Evolutionary conservation across 23 tunicate genomes (phyloP).

Genomic region (Trididemnum nubilum): DNA sequence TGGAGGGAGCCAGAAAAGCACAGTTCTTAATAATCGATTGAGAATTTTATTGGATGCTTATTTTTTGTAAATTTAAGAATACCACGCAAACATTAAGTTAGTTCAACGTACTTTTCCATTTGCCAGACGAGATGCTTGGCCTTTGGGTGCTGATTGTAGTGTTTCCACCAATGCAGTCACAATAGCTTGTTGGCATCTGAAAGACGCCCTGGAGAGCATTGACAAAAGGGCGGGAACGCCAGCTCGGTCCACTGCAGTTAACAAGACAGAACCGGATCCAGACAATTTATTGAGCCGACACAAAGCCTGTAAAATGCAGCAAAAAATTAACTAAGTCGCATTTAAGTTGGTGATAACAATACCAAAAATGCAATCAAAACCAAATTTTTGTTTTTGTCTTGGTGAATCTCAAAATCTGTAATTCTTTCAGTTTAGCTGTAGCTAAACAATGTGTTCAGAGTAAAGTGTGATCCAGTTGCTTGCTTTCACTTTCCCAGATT

Average conservation of each 20-base stretch:
- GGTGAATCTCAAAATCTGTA: no score
- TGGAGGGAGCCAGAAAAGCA: no score
- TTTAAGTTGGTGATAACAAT: no score
- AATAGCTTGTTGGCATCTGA: conserved; percentile 82
- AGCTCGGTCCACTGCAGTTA: conserved; percentile 69
- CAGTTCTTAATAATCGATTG: no score
- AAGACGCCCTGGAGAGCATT: conserved; percentile 53
- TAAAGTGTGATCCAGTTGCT: no score
- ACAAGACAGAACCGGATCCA: conserved; percentile 75
- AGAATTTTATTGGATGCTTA: no score
- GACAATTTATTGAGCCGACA: conserved; percentile 80
- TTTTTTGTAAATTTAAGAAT: no score
- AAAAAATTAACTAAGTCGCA: no score
- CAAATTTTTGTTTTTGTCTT: background rate
- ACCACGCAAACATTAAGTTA: no score
- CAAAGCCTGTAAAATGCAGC: conserved; percentile 75
- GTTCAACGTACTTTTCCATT: conserved; percentile 78
- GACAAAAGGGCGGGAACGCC: conserved; percentile 59
- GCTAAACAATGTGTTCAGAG: no score
- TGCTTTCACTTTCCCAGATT: no score
- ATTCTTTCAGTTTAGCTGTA: no score
- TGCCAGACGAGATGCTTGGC: conserved; percentile 78
- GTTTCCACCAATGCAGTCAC: conserved; percentile 81
- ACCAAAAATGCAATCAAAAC: background rate
- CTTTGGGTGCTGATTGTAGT: conserved; percentile 78